Base-by-base conservation (phyloP, 2,888 invertebrate genomes). In the Molorchus minor region DNA sequence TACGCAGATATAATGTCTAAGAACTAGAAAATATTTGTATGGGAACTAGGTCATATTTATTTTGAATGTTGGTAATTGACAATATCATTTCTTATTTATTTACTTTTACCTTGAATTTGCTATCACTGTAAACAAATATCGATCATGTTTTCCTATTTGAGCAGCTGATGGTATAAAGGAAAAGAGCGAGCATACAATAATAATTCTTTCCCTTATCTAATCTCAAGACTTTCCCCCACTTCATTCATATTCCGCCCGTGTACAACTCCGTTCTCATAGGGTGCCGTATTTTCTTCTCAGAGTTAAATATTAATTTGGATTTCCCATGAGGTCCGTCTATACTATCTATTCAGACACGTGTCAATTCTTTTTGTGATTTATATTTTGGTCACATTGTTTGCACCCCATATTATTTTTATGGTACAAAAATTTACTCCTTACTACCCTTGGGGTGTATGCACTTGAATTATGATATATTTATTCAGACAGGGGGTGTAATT, bases 301-400 rank as follows among this genome's bases (percentile, higher is more conserved):
- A 38, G 56, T 49, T 47, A 43, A 56, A 47, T 56, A 56, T 56
- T 56, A 56, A 56, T 56, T 56, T 56, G 46, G 49, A 49, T 56
- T 56, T 56, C 49, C 56, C 56, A 56, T 49, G 56, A 40, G 47
- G 30, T n/a, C 41, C 12, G 56, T 46, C 45, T 17, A 33, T 41
- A 33, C 30, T 52, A 52, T 52, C 41, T 52, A 36, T 41, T 30
- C 52, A 17, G 30, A 46, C 56, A 56, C 56, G 56, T 56, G 56
- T 49, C 47, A 40, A 56, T 47, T 41, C 56, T 56, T 56, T 55
- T 36, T 41, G 33, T 56, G 56, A 47, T 43, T 47, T 56, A 44
- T 45, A 45, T 45, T 40, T 52, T 15, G 52, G 52, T 52, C 52
- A 52, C 52, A 52, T 41, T 52, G 52, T 52, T 30, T 41, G 17